Base-by-base conservation (phyloP, 2,113 vertebrate species). In the Epinephelus cyanopodus region DNA sequence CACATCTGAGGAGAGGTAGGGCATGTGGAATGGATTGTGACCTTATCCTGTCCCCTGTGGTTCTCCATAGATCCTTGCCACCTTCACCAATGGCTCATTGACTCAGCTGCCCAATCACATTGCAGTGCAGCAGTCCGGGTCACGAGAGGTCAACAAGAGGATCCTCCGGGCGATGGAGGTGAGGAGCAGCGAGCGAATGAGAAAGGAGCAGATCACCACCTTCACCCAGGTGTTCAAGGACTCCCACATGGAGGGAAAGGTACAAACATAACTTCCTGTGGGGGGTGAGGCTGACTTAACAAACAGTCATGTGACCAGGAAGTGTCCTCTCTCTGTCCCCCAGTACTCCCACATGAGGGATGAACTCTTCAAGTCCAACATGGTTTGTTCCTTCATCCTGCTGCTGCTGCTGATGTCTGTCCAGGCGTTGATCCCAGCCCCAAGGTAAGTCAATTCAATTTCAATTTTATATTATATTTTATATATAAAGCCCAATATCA, bases 291-390 rank as follows among this genome's bases (percentile, higher is more conserved):
- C 12, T 18, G 17, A 3, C 11, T n/a, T 3, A 2, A 8, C 10
- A 1, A 11, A 13, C 54, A 10, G 47, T 6, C 11, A 5, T 21
- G 2, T 57, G 25, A 79, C 7, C 0, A 2, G 23, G 21, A 3
- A 5, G 9, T 3, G 4, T 17, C 14, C 1, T 39, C 1, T 62
- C 1, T 48, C 10, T 80, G 15, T 80, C 29, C 79, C 66, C 60
- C 91, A 98, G 97, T 98, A 97, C 89, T 97, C 97, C 74, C 97
- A 98, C 83, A 98, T 98, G 97, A 95, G 97, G 87, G 97, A 98
- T 37, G 97, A 98, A 92, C 97, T 98, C 64, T 98, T 98, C 95
- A 98, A 98, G 92, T 97, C 97, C 79, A 98, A 97, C 93, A 89
- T 98, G 96, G 96, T 97, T 69, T 98, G 97, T 75, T 97, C 97